phyloP scores from a whole-genome alignment of 2,113 vertebrate genomes.

The Rhabdomys dilectus region DNA sequence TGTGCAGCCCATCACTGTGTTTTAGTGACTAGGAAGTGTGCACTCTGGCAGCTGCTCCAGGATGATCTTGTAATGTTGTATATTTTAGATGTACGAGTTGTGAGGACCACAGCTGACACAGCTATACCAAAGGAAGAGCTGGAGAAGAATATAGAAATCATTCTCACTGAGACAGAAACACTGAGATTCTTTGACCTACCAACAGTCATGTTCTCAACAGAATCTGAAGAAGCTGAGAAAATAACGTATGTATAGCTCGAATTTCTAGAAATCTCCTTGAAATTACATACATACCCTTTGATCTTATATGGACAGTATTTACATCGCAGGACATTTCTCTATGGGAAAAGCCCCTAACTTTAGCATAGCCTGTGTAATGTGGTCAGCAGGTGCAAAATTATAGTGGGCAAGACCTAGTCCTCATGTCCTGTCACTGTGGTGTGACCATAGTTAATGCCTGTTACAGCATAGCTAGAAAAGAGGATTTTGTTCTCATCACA shows the following conservation, averaged over 20 bases:
- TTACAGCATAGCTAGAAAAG: not conserved
- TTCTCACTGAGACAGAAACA: conserved; percentile 90
- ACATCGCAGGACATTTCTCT: not conserved
- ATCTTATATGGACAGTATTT: conserved; percentile 14
- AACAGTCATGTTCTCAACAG: conserved; percentile 84
- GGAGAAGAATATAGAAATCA: conserved; percentile 85
- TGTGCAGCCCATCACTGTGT: not conserved
- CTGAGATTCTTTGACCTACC: conserved; percentile 90
- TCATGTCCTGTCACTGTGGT: not conserved
- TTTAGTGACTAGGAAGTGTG: not conserved
- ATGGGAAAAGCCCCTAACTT: not conserved
- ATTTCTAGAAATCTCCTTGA: not conserved
- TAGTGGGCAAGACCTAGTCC: not conserved
- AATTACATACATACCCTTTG: not conserved
- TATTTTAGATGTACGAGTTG: conserved; percentile 85
- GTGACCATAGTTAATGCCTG: not conserved
- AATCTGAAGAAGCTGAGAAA: conserved; percentile 87
- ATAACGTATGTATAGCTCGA: conserved; percentile 85
- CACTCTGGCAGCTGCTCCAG: conserved; percentile 14
- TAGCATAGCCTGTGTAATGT: not conserved
- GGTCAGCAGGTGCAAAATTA: not conserved
- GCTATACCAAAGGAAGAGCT: conserved; percentile 86
- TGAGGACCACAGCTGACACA: conserved; percentile 80
- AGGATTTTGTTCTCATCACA: not conserved
- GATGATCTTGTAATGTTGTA: not conserved